Percentiles rank a stretch among this genome's conserved stretches.
These are phyloP conservation scores for Rhynchonycteris naso DNA, from an alignment of 2,797 vertebrate species.

Conservation along the genomic window DNA sequence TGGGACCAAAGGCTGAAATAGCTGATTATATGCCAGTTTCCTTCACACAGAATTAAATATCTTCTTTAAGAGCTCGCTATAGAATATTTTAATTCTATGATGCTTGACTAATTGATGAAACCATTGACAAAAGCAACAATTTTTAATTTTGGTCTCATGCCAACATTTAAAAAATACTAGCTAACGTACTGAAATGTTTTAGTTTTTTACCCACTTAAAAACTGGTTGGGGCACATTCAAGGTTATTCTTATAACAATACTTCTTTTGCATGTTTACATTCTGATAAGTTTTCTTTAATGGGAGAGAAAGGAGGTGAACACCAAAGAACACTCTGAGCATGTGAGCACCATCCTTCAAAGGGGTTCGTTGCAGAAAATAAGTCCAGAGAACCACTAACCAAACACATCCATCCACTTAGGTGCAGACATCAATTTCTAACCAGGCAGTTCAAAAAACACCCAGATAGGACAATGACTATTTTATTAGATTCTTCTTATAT, in stretches of 20 bases:
- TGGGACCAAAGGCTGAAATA: not conserved
- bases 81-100: not conserved
- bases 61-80: not conserved
- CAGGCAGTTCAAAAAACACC: not conserved
- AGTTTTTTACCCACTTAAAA: not conserved
- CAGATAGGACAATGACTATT: not conserved
- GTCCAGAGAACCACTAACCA: not conserved
- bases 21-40: not conserved
- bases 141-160: not conserved
- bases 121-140: not conserved
- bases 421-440: not conserved
- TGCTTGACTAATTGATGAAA: not conserved
- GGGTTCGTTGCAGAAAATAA: not conserved
- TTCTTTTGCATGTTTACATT: not conserved
- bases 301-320: not conserved
- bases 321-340: not conserved
- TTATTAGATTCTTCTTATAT: not conserved
- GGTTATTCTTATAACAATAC: not conserved
- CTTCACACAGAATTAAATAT: not conserved
- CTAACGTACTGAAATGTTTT: not conserved
- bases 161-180: not conserved
- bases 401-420: not conserved
- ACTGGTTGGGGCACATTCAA: not conserved
- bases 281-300: not conserved
- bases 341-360: not conserved